Percentiles rank a stretch among this genome's conserved stretches.
Evolutionary conservation across 2,888 invertebrate genomes (phyloP).

Genomic region (Caenorhabditis japonica): DNA sequence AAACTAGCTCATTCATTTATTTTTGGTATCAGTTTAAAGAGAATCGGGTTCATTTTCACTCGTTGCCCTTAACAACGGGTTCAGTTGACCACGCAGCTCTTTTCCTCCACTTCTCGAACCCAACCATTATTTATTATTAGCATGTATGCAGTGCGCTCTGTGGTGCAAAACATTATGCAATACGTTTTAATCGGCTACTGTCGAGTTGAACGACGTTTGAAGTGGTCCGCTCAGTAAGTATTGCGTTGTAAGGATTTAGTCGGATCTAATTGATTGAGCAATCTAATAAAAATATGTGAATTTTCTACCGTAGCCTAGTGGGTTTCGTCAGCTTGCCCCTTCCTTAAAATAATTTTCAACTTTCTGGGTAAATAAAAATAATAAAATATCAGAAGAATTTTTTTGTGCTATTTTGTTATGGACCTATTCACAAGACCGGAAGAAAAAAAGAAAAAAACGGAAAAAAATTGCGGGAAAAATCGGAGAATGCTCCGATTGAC

Average conservation of each 20-base stretch:
- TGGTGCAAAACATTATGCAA: conserved; percentile 30
- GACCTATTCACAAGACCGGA: too few species aligned
- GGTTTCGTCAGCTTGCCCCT: too few species aligned
- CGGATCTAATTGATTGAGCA: conserved; percentile 27
- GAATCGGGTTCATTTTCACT: conserved; percentile 10
- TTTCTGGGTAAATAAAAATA: too few species aligned
- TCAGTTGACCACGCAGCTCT: conserved; percentile 2
- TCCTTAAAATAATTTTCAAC: too few species aligned
- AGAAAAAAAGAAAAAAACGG: too few species aligned
- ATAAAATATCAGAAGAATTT: too few species aligned
- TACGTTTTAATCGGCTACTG: conserved; percentile 30
- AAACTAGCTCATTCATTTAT: neutral
- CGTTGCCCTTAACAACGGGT: conserved; percentile 32
- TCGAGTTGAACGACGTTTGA: conserved; percentile 45
- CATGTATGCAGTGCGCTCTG: too few species aligned
- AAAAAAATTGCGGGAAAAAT: too few species aligned
- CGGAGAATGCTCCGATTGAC: too few species aligned
- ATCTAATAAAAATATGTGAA: conserved; percentile 1
- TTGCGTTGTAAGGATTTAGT: conserved; percentile 18
- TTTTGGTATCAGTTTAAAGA: neutral
- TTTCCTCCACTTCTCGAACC: neutral
- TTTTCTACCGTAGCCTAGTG: conserved; percentile 1
- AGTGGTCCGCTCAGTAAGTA: conserved; percentile 21
- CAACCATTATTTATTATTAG: conserved; percentile 18
- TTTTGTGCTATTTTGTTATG: too few species aligned